Base-by-base conservation (phyloP, 2,797 vertebrate genomes). In the Neosilurus mollespiculum region DNA sequence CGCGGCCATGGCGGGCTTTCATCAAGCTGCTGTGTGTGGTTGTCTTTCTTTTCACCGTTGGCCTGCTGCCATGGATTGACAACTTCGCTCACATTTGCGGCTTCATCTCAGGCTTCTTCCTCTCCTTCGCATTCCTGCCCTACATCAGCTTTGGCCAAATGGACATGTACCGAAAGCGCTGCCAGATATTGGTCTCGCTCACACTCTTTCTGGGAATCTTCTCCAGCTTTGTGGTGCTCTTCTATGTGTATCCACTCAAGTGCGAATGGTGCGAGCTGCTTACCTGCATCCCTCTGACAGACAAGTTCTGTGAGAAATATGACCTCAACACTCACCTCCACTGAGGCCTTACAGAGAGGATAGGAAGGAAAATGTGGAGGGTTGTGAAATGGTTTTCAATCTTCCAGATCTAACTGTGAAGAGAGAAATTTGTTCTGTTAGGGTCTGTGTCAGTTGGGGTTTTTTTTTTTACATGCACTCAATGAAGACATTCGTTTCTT, bases 271-370 rank as follows among this genome's bases (percentile, higher is more conserved):
- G 98, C 0, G 98, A 99, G 91, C 95, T 96, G 91, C 96, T 99
- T 88, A 99, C 98, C 81, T 99, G 98, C 89, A 98, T 99, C 90
- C 97, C 98, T 3, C 96, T 99, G 94, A 99, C 97, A 0, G 97
- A 99, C 95, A 98, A 98, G 88, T 98, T 99, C 94, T 99, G 97
- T 0, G 98, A 98, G 93, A 99, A 98, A 89, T 99, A 99, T 0
- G 97, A 99, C 93, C 94, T 99, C 89, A 98, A 99, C 0, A 95
- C 97, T 9, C 97, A 99, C 93, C 96, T 98, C 89, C 96, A 96
- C 92, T 98, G 92, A 94, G 72, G 37, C 51, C 69, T 78, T 65
- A 11, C 3, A 72, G 59, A 22, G 18, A n/a, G 7, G 9, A 53
- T 34, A 30, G 24, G 20, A 72, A 71, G 26, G 1, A 58, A 20